These are phyloP conservation scores for Botia kubotai DNA, from an alignment of 2,797 vertebrate genomes.

Conservation along the genomic window DNA sequence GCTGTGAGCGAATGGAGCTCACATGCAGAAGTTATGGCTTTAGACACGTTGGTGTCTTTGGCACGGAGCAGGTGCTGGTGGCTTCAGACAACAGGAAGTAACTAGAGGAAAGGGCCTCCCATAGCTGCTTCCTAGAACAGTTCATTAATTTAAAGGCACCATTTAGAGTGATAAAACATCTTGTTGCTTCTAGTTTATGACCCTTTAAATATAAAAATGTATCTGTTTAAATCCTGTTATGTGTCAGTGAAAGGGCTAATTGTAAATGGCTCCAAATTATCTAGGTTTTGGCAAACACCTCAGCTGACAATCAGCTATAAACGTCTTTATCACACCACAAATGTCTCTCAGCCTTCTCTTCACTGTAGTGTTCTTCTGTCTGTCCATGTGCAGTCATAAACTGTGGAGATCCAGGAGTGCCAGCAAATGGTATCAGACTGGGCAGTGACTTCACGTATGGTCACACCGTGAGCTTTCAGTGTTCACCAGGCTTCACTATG, in stretches of 20 bases:
- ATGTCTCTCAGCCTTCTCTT: neutral
- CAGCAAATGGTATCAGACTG: constrained; percentile 90
- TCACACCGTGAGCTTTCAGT: constrained; percentile 86
- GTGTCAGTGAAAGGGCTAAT: constrained; percentile 22
- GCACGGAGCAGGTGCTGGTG: constrained; percentile 44
- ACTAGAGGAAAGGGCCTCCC: constrained; percentile 46
- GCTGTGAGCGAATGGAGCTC: constrained; percentile 70
- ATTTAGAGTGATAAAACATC: constrained; percentile 49
- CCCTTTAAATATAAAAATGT: constrained; percentile 46
- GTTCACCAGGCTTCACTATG: constrained; percentile 91
- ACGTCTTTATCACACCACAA: neutral
- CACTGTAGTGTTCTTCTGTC: constrained; percentile 18
- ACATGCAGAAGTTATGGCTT: constrained; percentile 49
- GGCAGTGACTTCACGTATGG: constrained; percentile 92
- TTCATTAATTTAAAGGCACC: constrained; percentile 53
- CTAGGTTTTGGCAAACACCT: constrained; percentile 6
- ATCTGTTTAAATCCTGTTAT: constrained; percentile 45
- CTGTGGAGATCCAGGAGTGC: constrained; percentile 93
- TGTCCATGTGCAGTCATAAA: constrained; percentile 85
- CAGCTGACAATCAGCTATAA: neutral
- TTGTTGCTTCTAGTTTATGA: constrained; percentile 53
- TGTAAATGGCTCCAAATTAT: constrained; percentile 31
- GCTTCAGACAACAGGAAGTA: constrained; percentile 39
- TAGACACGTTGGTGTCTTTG: constrained; percentile 60
- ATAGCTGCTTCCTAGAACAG: constrained; percentile 43